Evolutionary conservation across 2,113 vertebrate genomes (phyloP).

Genomic region (Apodemus sylvaticus): DNA sequence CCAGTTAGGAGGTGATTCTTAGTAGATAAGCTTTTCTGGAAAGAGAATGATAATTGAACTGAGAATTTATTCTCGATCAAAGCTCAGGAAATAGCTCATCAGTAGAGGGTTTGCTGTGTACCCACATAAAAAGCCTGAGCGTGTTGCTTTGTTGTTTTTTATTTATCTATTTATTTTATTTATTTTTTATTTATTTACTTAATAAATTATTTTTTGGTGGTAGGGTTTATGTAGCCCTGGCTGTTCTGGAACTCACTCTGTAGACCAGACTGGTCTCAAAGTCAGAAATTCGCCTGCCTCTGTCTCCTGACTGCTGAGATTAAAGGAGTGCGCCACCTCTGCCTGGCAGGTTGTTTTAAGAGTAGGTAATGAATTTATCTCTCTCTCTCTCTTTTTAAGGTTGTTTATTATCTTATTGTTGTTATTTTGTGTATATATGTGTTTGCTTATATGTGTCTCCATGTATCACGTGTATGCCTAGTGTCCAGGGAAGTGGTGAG

Average conservation of each 20-base stretch:
- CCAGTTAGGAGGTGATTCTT: not conserved
- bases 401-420: too few species aligned
- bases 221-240: not conserved
- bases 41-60: not conserved
- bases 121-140: not conserved
- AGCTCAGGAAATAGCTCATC: not conserved
- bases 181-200: not conserved
- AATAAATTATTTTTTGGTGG: not conserved
- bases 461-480: not conserved
- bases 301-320: not conserved
- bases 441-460: not conserved
- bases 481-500: not conserved
- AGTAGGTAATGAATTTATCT: not conserved
- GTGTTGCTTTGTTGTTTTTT: not conserved
- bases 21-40: constrained; percentile 21
- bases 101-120: not conserved
- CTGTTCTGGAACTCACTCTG: not conserved
- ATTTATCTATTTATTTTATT: not conserved
- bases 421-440: not conserved
- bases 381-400: not conserved
- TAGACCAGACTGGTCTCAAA: not conserved
- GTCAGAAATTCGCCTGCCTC: not conserved
- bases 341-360: not conserved
- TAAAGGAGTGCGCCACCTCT: not conserved
- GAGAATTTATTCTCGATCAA: not conserved